A percentile compares a stretch with the other conserved stretches of the same genome.
These are phyloP conservation scores for Petaurus breviceps DNA, from an alignment of 2,113 vertebrate genomes.

Conservation along the genomic window DNA sequence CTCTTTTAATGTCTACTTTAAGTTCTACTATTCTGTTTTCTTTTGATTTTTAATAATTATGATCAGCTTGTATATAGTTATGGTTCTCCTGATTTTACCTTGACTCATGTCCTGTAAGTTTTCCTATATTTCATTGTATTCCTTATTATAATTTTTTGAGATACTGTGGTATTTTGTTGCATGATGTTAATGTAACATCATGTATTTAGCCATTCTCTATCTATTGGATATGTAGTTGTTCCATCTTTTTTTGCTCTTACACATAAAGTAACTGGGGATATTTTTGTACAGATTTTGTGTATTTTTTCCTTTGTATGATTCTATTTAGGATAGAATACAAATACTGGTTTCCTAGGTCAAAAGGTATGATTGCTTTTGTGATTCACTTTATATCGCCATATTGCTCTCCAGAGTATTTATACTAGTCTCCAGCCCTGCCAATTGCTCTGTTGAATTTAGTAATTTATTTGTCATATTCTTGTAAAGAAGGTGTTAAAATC, in stretches of 20 bases:
- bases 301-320: neutral
- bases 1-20: neutral
- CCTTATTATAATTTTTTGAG: neutral
- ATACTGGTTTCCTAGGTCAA: neutral
- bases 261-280: neutral
- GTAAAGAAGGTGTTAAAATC: neutral
- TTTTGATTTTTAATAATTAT: neutral
- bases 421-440: neutral
- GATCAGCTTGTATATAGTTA: neutral
- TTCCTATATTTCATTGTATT: neutral
- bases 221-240: neutral
- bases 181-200: neutral
- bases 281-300: neutral
- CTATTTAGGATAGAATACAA: neutral
- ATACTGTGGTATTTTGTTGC: neutral
- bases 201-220: neutral
- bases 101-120: neutral
- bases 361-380: neutral
- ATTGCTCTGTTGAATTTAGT: neutral
- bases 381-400: neutral
- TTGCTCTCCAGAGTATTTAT: neutral
- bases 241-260: neutral
- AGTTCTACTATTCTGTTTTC: neutral
- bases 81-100: neutral
- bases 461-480: neutral